Evolutionary conservation across 2,888 invertebrate species (phyloP).

Genomic region (Orthonychiurus folsomi): DNA sequence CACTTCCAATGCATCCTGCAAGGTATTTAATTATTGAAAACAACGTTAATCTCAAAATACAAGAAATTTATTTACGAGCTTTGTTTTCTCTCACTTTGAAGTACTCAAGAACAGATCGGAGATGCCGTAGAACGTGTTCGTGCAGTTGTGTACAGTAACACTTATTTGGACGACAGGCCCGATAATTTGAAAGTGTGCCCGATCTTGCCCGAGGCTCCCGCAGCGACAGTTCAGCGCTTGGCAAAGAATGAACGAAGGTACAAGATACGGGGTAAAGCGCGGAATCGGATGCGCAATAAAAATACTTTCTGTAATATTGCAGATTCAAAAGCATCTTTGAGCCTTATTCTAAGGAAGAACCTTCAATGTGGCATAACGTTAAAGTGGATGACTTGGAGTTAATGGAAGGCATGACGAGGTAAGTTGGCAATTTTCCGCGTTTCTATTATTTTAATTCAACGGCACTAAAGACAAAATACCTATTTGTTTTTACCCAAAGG

Average conservation of each 20-base stretch:
- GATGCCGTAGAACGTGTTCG: slow-evolving; percentile 5
- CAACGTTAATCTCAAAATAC: too few relatives aligned
- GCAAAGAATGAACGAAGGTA: background rate
- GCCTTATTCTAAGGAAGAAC: background rate
- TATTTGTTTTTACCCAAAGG: too few relatives aligned
- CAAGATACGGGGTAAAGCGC: too few relatives aligned
- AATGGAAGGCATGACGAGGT: too few relatives aligned
- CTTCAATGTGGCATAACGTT: background rate
- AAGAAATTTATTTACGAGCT: too few relatives aligned
- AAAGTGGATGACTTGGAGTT: background rate
- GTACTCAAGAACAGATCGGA: too few relatives aligned
- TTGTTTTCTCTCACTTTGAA: too few relatives aligned
- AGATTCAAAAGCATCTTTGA: background rate
- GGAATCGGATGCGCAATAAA: background rate
- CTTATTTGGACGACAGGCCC: slow-evolving; percentile 9
- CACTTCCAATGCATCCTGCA: background rate
- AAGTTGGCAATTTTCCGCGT: too few relatives aligned
- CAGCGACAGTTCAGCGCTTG: background rate
- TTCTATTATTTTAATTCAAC: too few relatives aligned
- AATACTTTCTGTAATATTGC: background rate
- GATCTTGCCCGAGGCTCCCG: background rate
- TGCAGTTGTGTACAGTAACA: slow-evolving; percentile 2
- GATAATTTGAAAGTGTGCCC: background rate
- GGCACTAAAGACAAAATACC: too few relatives aligned
- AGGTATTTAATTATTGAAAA: background rate